phyloP scores from a whole-genome alignment of 2,113 vertebrate species.

The Daphoenositta chrysoptera region DNA sequence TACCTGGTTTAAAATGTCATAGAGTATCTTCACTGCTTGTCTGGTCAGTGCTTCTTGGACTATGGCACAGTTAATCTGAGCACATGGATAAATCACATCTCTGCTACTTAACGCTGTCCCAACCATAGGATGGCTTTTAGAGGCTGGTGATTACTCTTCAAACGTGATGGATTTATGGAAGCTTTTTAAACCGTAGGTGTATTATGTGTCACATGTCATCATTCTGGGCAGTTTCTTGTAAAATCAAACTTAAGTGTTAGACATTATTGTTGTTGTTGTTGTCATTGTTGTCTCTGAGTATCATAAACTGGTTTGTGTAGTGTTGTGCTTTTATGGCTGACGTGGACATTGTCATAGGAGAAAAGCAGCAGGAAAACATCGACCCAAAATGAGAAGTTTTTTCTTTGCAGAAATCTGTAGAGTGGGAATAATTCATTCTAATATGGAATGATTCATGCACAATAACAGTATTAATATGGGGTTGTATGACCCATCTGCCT shows the following conservation, averaged over 20 bases:
- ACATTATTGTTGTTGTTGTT: too few relatives aligned
- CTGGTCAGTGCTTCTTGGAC: not conserved
- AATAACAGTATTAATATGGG: not conserved
- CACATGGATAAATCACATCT: not conserved
- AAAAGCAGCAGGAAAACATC: not conserved
- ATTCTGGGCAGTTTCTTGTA: not conserved
- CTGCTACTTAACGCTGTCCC: not conserved
- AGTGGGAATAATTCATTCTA: not conserved
- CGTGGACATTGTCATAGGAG: fast-evolving
- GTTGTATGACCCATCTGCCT: not conserved
- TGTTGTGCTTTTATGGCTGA: not conserved
- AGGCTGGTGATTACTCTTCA: not conserved
- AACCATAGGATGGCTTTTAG: not conserved
- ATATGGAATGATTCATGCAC: not conserved
- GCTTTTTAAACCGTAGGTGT: not conserved
- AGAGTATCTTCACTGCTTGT: not conserved
- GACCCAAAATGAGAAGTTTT: not conserved
- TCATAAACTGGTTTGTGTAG: not conserved
- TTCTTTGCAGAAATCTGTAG: not conserved
- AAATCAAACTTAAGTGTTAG: not conserved
- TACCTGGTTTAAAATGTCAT: not conserved
- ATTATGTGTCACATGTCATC: fast-evolving
- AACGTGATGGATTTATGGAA: not conserved
- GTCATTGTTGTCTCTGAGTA: not conserved
- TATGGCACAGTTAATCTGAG: not conserved